Base-by-base conservation (phyloP, 2,888 invertebrate genomes). In the Eurytoma californica region DNA sequence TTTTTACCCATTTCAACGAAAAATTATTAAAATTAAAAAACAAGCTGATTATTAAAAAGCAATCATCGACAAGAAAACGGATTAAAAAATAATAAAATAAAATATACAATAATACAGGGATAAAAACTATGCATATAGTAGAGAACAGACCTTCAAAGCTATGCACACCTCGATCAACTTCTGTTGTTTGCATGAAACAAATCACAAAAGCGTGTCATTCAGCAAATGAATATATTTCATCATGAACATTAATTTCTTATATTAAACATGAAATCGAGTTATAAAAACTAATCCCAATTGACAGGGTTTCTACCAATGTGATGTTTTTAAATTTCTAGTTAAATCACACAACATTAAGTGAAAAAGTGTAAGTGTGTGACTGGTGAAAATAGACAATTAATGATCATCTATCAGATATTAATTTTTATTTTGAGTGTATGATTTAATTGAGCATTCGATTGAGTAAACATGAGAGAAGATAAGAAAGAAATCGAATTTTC, bases 91-190 rank as follows among this genome's bases (percentile, higher is more conserved):
- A 61, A 57, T 72, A 80, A 74, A 74, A 74, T 63, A 69, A 9
- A 67, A 77, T 69, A 76, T 76, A 55, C 72, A 55, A 51, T 39
- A 76, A 79, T 79, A 83, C 73, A 81, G 82, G 82, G 80, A 16
- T 70, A 80, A 76, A 80, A 80, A 77, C 81, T 83, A 82, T 82
- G 83, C 83, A 83, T 83, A 84, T 83, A 77, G 84, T 85, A 86
- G 85, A 86, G 85, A 88, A 92, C 92, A 93, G 94, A 96, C 96
- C 96, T 96, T 96, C 91, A 96, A 94, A 90, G 96, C 95, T 93
- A 96, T 95, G 95, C 96, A 96, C 94, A 96, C 96, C 94, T 96
- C 96, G 94, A 95, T 94, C 94, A 96, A 95, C 96, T 96, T 96
- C 96, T 95, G 95, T 93, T 85, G 89, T 92, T 91, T 92, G 92